Evolutionary conservation across 92 coral and sea anemone genomes (phyloP).

Genomic region (Palythoa grandiflora): DNA sequence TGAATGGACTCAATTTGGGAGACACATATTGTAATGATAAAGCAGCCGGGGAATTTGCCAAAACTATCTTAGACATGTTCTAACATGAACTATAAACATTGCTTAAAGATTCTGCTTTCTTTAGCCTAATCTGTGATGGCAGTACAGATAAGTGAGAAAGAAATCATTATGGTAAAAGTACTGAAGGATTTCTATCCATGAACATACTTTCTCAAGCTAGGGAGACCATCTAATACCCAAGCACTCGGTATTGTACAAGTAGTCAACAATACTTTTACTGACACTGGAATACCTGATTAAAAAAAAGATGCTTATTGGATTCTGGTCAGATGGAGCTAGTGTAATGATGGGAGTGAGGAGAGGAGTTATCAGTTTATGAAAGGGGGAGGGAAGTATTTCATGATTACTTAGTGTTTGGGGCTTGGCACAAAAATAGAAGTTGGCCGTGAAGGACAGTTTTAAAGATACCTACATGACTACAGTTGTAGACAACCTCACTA

Average conservation of each 20-base stretch:
- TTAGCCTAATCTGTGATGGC: neutral
- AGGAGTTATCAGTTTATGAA: neutral
- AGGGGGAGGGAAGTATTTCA: neutral
- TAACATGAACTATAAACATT: neutral
- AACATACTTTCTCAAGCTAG: neutral
- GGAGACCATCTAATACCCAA: neutral
- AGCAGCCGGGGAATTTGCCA: neutral
- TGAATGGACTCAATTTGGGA: slow-evolving; percentile 4
- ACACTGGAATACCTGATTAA: neutral
- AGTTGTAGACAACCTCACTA: neutral
- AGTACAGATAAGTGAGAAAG: neutral
- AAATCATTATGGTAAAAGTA: neutral
- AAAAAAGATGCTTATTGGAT: neutral
- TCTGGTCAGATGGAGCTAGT: slow-evolving; percentile 20
- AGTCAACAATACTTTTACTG: neutral
- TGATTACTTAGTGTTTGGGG: neutral
- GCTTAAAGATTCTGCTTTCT: neutral
- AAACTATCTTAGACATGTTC: neutral
- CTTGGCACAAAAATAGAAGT: neutral
- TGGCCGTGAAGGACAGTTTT: neutral
- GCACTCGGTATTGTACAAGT: neutral
- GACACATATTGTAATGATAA: neutral
- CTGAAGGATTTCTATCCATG: neutral
- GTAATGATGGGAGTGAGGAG: slow-evolving; percentile 14
- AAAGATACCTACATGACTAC: neutral